phyloP scores from a whole-genome alignment of 2,888 invertebrate genomes.

The Trileptium ribeirensis region DNA sequence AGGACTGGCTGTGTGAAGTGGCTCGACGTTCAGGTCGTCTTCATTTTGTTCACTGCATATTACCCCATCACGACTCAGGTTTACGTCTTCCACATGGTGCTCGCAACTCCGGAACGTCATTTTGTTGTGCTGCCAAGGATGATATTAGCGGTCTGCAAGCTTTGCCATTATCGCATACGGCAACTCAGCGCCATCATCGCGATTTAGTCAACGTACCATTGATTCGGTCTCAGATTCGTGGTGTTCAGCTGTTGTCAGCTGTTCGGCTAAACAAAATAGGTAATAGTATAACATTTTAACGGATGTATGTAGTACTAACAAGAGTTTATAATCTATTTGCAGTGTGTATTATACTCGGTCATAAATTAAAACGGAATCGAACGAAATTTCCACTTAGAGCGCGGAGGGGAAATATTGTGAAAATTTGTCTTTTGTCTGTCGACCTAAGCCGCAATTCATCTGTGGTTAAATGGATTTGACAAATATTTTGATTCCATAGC shows the following conservation, averaged over 20 bases:
- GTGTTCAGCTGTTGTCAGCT: slow-evolving; percentile 79
- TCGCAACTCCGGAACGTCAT: slow-evolving; percentile 64
- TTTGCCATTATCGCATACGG: not conserved
- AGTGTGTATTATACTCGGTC: too few relatives aligned
- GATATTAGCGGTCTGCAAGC: not conserved
- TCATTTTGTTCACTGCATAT: slow-evolving; percentile 75
- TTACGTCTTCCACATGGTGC: slow-evolving; percentile 44
- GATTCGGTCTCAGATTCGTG: slow-evolving; percentile 63
- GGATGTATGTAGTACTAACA: too few relatives aligned
- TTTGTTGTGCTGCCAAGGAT: not conserved
- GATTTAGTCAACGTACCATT: slow-evolving; percentile 15
- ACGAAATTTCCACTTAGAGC: too few relatives aligned
- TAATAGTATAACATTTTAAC: too few relatives aligned
- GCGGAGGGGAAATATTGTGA: too few relatives aligned
- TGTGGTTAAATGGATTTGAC: too few relatives aligned
- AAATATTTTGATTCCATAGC: too few relatives aligned
- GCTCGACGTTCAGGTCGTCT: slow-evolving; percentile 70
- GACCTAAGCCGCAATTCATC: too few relatives aligned
- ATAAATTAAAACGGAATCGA: too few relatives aligned
- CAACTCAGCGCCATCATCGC: slow-evolving; percentile 62
- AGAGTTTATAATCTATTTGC: too few relatives aligned
- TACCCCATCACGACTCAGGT: slow-evolving; percentile 72
- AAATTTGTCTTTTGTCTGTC: too few relatives aligned
- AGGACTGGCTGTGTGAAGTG: slow-evolving; percentile 86
- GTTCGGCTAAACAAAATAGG: slow-evolving; percentile 80